Evolutionary conservation across 1,140 invertebrate species (phyloP).

Genomic region (Pomacea maculata): DNA sequence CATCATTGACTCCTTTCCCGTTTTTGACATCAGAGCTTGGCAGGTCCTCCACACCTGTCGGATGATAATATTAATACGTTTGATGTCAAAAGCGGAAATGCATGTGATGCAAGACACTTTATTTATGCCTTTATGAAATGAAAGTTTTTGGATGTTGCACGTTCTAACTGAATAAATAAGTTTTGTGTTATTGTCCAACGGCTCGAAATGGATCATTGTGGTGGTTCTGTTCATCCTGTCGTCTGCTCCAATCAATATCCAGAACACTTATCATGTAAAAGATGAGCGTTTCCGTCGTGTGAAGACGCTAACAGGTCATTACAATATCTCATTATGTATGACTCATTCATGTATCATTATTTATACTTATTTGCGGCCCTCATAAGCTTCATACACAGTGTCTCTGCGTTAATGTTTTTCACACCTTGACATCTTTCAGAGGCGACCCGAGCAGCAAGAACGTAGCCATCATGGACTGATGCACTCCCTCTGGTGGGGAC

Average conservation of each 20-base stretch:
- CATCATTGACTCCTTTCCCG: slow-evolving; percentile 56
- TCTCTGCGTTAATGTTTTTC: background rate
- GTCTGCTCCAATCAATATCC: too few species aligned
- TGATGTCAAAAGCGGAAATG: too few species aligned
- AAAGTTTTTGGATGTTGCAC: too few species aligned
- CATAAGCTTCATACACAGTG: background rate
- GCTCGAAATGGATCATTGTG: too few species aligned
- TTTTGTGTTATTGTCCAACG: too few species aligned
- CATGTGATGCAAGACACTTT: too few species aligned
- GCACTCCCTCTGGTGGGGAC: slow-evolving; percentile 55
- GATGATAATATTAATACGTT: too few species aligned
- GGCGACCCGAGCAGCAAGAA: slow-evolving; percentile 52
- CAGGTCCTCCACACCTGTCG: slow-evolving; percentile 54
- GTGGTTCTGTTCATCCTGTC: too few species aligned
- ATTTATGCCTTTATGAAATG: too few species aligned
- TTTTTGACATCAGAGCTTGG: slow-evolving; percentile 53
- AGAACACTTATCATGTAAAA: too few species aligned
- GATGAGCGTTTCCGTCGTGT: too few species aligned
- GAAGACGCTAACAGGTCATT: background rate
- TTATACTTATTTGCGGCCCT: background rate
- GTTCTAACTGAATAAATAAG: too few species aligned
- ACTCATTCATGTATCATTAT: background rate
- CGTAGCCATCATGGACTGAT: slow-evolving; percentile 52
- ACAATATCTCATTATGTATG: background rate
- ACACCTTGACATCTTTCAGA: slow-evolving; percentile 52